Percentiles rank a stretch among this genome's conserved stretches.
Evolutionary conservation across 2,113 vertebrate species (phyloP).

Genomic region (Cyrtonyx montezumae): DNA sequence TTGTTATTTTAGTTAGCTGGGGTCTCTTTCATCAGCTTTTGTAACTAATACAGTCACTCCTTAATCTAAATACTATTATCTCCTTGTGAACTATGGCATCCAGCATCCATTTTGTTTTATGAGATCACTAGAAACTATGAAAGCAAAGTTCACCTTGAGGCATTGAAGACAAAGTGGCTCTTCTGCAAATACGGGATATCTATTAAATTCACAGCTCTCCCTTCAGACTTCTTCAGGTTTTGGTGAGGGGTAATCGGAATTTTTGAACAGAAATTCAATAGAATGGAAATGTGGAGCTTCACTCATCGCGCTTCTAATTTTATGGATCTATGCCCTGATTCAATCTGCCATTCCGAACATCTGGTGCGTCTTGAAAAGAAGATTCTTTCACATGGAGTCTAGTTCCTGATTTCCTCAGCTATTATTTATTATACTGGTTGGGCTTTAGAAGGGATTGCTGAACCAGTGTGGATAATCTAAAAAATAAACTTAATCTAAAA

Average conservation of each 20-base stretch:
- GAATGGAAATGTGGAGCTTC: background rate
- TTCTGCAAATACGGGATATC: constrained; percentile 6
- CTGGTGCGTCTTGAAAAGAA: constrained; percentile 49
- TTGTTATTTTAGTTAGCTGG: background rate
- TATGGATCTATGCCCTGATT: background rate
- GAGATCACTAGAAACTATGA: constrained; percentile 47
- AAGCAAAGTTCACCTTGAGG: constrained; percentile 62
- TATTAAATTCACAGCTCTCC: constrained; percentile 36
- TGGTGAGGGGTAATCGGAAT: background rate
- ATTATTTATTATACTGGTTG: constrained; percentile 51
- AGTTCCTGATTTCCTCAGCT: background rate
- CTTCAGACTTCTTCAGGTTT: background rate
- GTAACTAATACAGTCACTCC: constrained; percentile 29
- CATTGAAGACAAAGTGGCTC: constrained; percentile 24
- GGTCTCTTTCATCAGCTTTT: background rate
- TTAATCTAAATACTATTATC: constrained; percentile 60
- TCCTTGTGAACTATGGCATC: constrained; percentile 45
- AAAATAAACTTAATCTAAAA: constrained; percentile 68
- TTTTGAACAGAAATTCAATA: constrained; percentile 11
- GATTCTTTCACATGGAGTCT: constrained; percentile 20
- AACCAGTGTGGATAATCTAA: constrained; percentile 56
- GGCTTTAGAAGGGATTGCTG: constrained; percentile 47
- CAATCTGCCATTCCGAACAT: constrained; percentile 34
- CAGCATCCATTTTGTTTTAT: constrained; percentile 56
- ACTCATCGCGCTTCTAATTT: constrained; percentile 17